phyloP scores from a whole-genome alignment of 2,888 invertebrate species.

The Dromius quadrimaculatus region DNA sequence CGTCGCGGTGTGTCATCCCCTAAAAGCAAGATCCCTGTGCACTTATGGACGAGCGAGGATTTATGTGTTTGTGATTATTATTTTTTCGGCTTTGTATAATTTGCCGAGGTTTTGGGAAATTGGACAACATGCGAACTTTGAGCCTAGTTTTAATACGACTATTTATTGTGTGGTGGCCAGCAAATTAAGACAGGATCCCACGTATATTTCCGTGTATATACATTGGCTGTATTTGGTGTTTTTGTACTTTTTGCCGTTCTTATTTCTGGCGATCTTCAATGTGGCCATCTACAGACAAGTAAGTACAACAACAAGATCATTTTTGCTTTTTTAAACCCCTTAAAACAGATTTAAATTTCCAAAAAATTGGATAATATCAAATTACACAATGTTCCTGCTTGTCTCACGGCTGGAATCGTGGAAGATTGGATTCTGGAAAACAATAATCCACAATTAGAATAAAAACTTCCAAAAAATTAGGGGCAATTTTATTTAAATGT shows the following conservation, averaged over 20 bases:
- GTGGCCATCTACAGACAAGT: conserved; percentile 90
- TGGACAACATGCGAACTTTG: conserved; percentile 63
- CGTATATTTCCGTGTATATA: conserved; percentile 89
- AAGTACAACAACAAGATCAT: no score
- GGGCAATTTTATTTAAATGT: no score
- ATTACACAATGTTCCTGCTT: no score
- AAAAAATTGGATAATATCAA: no score
- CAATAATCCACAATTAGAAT: no score
- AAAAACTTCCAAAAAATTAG: no score
- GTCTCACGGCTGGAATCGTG: no score
- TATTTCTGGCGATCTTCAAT: conserved; percentile 89
- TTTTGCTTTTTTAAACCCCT: no score
- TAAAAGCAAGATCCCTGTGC: conserved; percentile 89
- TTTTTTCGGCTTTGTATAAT: conserved; percentile 88
- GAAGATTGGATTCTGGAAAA: no score
- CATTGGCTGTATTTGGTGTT: conserved; percentile 95
- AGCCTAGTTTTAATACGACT: conserved; percentile 69
- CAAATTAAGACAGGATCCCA: conserved; percentile 74
- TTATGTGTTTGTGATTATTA: conserved; percentile 85
- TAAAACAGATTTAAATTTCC: no score
- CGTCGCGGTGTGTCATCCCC: conserved; percentile 92
- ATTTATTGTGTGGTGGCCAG: conserved; percentile 81
- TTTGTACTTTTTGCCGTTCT: conserved; percentile 94
- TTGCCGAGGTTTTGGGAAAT: conserved; percentile 84
- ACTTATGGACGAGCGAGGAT: conserved; percentile 88